Evolutionary conservation across 1,140 invertebrate species (phyloP), one percentile per base, ranked within the genome.

Genomic region (Penaeus vannamei): DNA sequence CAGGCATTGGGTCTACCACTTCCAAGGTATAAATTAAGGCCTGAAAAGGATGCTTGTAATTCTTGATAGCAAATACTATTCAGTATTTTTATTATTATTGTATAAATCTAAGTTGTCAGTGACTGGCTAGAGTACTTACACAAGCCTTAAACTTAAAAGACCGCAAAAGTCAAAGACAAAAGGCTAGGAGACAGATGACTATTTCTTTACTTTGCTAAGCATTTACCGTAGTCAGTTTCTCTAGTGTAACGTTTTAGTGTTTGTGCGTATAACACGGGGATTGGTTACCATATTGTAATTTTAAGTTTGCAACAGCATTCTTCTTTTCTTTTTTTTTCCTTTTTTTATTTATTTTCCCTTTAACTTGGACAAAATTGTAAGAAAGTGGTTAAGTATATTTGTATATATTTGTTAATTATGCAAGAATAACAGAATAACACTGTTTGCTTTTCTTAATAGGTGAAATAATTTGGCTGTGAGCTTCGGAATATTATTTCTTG

Each of bases 401-500:
- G 77, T 77, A 85, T 76, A 76, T 72, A 76, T 60, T 66, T 85
- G 72, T 60, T 76, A 32, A 85, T 76, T 77, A 60, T 76, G 66
- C 72, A 77, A 62, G 36, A 80, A 86, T 86, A 86, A 77, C 76
- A 62, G 36, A 80, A 86, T 86, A 86, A 77, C 76, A 64, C 53
- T 53, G 46, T 86, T 86, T 86, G 76, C 76, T 77, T 86, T 32
- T 84, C 61, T 84, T 84, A 46, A 86, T 80, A 86, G 46, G 62
- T 86, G 26, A 26, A 72, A 46, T 86, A 79, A 80, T 86, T 62
- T 86, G 85, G 85, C 85, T 86, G 85, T 86, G 85, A 86, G 72
- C 72, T 79, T 86, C 20, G 26, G 62, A 79, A 84, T 62, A 69
- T n/a, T 86, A 64, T 86, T 86, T 80, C 60, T 32, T 80, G 12